A percentile compares a stretch with the other conserved stretches of the same genome.
Conservation (phyloP, 1,140 invertebrate genomes). For the Odontomachus brunneus region DNA sequence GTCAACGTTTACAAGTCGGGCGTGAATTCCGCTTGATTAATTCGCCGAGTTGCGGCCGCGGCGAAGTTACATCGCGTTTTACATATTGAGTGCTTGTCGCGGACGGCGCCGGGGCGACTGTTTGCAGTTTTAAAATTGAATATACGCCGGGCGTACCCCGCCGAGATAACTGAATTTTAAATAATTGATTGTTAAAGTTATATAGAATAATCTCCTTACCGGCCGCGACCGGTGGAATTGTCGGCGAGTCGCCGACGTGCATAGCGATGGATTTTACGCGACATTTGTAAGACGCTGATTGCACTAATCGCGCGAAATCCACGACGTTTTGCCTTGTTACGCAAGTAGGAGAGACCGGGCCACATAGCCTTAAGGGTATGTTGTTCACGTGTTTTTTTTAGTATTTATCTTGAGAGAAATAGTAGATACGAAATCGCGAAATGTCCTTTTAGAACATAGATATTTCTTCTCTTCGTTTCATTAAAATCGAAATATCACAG, state of each 20-base stretch:
- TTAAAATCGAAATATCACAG: too few species aligned
- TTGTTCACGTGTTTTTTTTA: too few species aligned
- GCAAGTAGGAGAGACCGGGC: too few species aligned
- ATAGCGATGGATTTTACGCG: slow-evolving; percentile 9
- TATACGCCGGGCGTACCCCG: slow-evolving; percentile 28
- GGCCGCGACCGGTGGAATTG: not conserved
- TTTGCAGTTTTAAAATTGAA: slow-evolving; percentile 62
- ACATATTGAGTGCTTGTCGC: slow-evolving; percentile 57
- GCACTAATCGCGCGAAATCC: slow-evolving; percentile 30
- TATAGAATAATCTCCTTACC: slow-evolving; percentile 52
- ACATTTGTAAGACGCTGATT: not conserved
- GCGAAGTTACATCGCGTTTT: slow-evolving; percentile 59
- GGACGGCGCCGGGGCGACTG: slow-evolving; percentile 29
- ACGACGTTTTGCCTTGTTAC: slow-evolving; percentile 35
- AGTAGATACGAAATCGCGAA: too few species aligned
- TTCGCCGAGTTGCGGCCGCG: slow-evolving; percentile 43
- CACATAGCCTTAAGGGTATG: too few species aligned
- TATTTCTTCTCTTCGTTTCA: too few species aligned
- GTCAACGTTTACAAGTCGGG: slow-evolving; percentile 59
- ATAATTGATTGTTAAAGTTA: slow-evolving; percentile 62
- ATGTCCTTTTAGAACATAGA: too few species aligned
- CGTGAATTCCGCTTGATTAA: slow-evolving; percentile 62
- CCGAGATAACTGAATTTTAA: slow-evolving; percentile 53
- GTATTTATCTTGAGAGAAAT: too few species aligned
- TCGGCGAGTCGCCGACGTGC: not conserved